Evolutionary conservation across 2,113 vertebrate genomes (phyloP).

Genomic region (Nerophis ophidion): DNA sequence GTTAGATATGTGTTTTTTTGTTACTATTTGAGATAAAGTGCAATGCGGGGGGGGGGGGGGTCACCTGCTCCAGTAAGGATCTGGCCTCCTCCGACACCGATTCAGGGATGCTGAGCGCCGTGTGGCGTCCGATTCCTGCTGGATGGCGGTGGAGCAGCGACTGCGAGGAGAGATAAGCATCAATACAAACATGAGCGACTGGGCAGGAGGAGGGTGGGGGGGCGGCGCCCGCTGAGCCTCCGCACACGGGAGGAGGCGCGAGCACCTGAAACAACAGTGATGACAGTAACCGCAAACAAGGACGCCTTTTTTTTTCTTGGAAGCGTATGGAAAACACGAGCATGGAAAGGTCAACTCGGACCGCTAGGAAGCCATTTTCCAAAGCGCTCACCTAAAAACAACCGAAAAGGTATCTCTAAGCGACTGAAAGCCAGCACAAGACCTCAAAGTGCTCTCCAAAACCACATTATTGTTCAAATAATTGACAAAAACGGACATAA

Average conservation of each 20-base stretch:
- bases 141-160: constrained; percentile 88
- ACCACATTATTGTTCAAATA: constrained; percentile 38
- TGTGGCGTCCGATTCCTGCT: constrained; percentile 90
- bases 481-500: constrained; percentile 49
- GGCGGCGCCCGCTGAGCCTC: constrained; percentile 27
- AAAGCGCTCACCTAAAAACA: background rate
- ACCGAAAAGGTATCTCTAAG: constrained; percentile 10
- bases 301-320: constrained; percentile 34
- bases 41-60: background rate
- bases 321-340: constrained; percentile 28
- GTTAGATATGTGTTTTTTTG: too few species aligned
- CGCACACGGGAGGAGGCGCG: constrained; percentile 55
- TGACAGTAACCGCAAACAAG: constrained; percentile 43
- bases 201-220: background rate
- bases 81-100: constrained; percentile 88
- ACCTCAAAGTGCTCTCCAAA: constrained; percentile 27
- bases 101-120: constrained; percentile 86
- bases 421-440: constrained; percentile 21
- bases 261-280: constrained; percentile 68
- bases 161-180: constrained; percentile 52
- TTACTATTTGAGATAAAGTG: too few species aligned
- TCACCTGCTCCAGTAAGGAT: constrained; percentile 91
- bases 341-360: constrained; percentile 12
- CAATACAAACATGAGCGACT: constrained; percentile 26
- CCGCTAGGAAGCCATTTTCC: constrained; percentile 3